Evolutionary conservation across 2,113 vertebrate species (phyloP).

Genomic region (Sceloporus tristichus): DNA sequence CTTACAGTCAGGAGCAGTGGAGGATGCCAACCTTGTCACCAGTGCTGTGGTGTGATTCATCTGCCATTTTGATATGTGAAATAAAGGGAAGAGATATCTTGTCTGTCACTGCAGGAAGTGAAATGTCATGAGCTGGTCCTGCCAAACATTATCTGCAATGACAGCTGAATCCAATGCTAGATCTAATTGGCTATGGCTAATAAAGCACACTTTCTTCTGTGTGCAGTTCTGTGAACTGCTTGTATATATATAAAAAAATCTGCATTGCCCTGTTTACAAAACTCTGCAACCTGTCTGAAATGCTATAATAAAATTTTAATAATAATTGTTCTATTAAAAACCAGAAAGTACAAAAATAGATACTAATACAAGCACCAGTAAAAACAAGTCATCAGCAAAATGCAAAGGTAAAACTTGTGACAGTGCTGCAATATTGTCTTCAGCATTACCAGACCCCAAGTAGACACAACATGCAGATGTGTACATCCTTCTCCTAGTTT

Average conservation of each 20-base stretch:
- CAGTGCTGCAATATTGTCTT: slow-evolving; percentile 2
- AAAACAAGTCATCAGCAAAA: background rate
- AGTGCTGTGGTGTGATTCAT: background rate
- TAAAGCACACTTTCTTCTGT: background rate
- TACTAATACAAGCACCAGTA: background rate
- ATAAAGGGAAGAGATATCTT: background rate
- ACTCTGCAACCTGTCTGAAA: background rate
- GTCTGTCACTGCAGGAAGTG: background rate
- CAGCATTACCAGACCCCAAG: background rate
- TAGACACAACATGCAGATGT: background rate
- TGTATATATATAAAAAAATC: background rate
- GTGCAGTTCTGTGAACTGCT: background rate
- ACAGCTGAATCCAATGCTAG: background rate
- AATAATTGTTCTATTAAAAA: background rate
- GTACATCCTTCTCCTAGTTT: background rate
- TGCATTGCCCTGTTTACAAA: background rate
- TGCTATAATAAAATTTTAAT: background rate
- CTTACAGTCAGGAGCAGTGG: background rate
- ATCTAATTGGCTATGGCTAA: background rate
- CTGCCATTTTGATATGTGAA: background rate
- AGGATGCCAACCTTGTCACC: background rate
- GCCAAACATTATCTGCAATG: background rate
- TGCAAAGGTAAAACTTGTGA: too few relatives aligned
- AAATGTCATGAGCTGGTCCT: background rate
- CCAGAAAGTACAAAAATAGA: background rate